Percentiles rank a stretch among this genome's conserved stretches.
phyloP scores from a whole-genome alignment of 2,888 invertebrate species.

The Pardosa pseudoannulata region DNA sequence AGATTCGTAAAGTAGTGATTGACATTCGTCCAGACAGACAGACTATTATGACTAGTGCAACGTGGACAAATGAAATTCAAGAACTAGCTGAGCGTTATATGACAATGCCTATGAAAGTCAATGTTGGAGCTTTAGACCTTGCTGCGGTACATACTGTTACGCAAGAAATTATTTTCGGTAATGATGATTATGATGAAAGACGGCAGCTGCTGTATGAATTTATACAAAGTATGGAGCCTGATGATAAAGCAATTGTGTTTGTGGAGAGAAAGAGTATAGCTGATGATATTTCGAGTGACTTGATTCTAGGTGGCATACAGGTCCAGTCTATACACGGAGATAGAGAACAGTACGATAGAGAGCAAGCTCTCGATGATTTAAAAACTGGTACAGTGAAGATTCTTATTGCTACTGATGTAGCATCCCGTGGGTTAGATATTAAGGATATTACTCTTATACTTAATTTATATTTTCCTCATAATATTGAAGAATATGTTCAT shows the following conservation, averaged over 20 bases:
- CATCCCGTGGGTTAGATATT: conserved; percentile 94
- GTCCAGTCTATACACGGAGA: conserved; percentile 93
- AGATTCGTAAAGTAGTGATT: too few relatives aligned
- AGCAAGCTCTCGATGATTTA: conserved; percentile 88
- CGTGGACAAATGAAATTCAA: conserved; percentile 94
- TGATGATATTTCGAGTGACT: conserved; percentile 88
- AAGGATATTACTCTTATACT: conserved; percentile 92
- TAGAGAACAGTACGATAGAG: conserved; percentile 83
- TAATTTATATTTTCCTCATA: conserved; percentile 94
- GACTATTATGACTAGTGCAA: conserved; percentile 96
- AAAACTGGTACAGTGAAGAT: conserved; percentile 87
- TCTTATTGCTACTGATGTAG: conserved; percentile 95
- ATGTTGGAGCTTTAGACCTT: conserved; percentile 89
- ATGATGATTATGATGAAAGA: conserved; percentile 86
- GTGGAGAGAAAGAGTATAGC: conserved; percentile 91
- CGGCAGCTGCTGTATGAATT: conserved; percentile 82
- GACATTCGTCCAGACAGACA: conserved; percentile 90
- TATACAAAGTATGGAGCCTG: conserved; percentile 83
- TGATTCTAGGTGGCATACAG: conserved; percentile 83
- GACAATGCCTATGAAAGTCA: conserved; percentile 92
- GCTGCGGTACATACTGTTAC: conserved; percentile 92
- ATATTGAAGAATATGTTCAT: conserved; percentile 97
- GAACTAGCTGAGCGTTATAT: conserved; percentile 90
- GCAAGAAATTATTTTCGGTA: conserved; percentile 86
- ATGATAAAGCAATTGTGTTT: conserved; percentile 93